These are phyloP conservation scores for Onychomys arenicola DNA, from an alignment of 2,797 vertebrate genomes.

Conservation along the genomic window DNA sequence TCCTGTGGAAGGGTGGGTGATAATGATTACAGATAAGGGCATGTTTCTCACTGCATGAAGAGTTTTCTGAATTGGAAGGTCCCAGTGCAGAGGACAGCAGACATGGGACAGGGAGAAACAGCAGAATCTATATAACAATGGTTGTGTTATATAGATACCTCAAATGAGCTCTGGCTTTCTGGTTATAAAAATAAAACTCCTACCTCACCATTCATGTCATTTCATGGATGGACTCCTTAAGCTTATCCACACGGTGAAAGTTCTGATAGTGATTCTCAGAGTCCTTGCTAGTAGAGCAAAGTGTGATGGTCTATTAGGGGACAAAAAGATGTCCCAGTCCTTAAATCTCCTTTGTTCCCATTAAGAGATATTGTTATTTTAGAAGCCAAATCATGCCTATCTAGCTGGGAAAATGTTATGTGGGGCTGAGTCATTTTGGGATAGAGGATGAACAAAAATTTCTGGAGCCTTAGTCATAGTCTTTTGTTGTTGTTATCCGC, in stretches of 20 bases:
- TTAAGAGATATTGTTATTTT: neutral
- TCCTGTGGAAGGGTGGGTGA: neutral
- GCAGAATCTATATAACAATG: too few species aligned
- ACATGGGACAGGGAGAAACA: neutral
- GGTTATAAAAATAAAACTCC: neutral
- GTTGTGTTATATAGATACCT: neutral
- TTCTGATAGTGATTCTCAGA: neutral
- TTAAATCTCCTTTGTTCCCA: conserved; percentile 1
- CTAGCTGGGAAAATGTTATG: neutral
- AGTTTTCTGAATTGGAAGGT: neutral
- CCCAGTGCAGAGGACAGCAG: neutral
- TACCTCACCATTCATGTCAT: neutral
- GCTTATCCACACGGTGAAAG: neutral
- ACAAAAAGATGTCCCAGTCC: neutral
- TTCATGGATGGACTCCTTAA: neutral
- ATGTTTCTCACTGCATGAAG: neutral
- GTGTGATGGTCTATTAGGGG: neutral
- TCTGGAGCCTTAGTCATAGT: neutral
- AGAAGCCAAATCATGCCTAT: neutral
- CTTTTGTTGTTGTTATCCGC: neutral
- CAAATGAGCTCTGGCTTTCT: neutral
- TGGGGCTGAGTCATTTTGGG: neutral
- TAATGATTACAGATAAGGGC: neutral
- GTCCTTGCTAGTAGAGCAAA: neutral
- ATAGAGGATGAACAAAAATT: neutral